These are phyloP conservation scores for Sitobion miscanthi DNA, from an alignment of 1,140 invertebrate genomes.

Conservation along the genomic window DNA sequence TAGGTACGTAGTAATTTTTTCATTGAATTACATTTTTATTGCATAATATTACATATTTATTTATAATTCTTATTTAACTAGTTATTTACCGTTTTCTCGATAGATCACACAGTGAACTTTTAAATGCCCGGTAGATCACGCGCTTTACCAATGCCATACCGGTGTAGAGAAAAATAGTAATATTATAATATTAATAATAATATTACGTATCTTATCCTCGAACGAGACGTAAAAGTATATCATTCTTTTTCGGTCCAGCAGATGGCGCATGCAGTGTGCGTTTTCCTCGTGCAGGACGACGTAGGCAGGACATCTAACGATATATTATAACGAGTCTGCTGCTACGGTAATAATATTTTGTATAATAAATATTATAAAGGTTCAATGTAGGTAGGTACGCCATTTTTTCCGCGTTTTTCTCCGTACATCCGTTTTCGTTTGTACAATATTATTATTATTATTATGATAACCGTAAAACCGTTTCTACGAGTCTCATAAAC, in stretches of 20 bases:
- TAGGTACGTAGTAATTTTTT: too few relatives aligned
- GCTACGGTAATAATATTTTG: background rate
- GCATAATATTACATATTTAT: too few relatives aligned
- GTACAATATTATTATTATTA: background rate
- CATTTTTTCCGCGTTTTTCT: background rate
- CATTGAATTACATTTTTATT: too few relatives aligned
- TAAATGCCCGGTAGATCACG: too few relatives aligned
- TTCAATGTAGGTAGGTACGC: background rate
- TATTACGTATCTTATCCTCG: too few relatives aligned
- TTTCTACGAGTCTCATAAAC: background rate
- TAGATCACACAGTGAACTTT: too few relatives aligned
- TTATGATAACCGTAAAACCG: background rate
- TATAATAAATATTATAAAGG: background rate
- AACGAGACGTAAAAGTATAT: background rate
- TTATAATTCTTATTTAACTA: too few relatives aligned
- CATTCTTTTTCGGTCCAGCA: background rate
- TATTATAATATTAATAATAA: too few relatives aligned
- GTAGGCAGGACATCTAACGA: background rate
- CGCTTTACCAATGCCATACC: too few relatives aligned
- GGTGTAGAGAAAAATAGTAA: too few relatives aligned
- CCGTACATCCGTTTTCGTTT: background rate
- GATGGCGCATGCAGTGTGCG: background rate
- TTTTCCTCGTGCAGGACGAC: background rate
- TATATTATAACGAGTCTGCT: background rate
- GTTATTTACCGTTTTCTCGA: too few relatives aligned